Percentiles rank a stretch among this genome's conserved stretches.
Conservation (phyloP, 1,140 invertebrate genomes). For the Drosophila burlai region DNA sequence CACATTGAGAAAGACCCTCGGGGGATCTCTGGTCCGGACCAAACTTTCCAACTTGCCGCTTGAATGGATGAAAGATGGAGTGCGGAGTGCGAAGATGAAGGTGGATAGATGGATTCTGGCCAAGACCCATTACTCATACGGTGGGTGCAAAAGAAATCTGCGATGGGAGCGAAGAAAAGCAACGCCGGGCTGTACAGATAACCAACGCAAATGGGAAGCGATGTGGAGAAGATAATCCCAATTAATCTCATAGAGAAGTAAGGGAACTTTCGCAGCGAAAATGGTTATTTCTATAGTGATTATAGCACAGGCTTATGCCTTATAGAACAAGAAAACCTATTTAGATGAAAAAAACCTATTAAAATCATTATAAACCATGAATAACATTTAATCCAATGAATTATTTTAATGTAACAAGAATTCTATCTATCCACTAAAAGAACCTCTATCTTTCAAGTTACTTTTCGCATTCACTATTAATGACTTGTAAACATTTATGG, state of each 20-base stretch:
- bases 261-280: background rate
- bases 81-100: constrained; percentile 19
- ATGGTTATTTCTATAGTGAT: background rate
- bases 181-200: constrained; percentile 2
- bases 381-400: background rate
- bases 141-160: constrained; percentile 43
- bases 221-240: constrained; percentile 40
- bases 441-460: background rate
- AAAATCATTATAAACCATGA: background rate
- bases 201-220: constrained; percentile 28
- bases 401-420: too few species aligned
- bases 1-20: constrained; percentile 30
- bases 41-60: constrained; percentile 50
- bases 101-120: constrained; percentile 45
- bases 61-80: constrained; percentile 21
- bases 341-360: background rate
- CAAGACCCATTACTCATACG: constrained; percentile 40
- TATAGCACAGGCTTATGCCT: too few species aligned
- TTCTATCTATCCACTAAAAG: too few species aligned
- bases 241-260: constrained; percentile 23
- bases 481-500: constrained; percentile 2
- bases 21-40: constrained; percentile 19
- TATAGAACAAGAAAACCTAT: background rate
- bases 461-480: background rate
- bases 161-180: constrained; percentile 17